These are phyloP conservation scores for Akabosia matsudoensis DNA, from an alignment of 1,140 invertebrate genomes.

Conservation along the genomic window DNA sequence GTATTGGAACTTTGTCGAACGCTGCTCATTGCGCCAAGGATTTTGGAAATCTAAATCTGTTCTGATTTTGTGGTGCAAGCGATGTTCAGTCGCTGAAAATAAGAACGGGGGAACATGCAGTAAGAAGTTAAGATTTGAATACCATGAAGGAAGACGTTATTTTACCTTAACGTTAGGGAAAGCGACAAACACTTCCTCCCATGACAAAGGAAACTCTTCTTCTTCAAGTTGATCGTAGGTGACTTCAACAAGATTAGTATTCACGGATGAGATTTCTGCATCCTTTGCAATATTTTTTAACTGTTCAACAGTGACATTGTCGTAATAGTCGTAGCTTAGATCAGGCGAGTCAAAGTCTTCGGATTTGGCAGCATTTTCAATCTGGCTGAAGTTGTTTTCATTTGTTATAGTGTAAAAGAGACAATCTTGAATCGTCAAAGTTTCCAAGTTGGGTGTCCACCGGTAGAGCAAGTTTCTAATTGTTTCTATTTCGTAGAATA, in stretches of 20 bases:
- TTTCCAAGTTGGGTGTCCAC: conserved; percentile 30
- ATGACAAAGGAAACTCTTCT: conserved; percentile 30
- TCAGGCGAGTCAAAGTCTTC: conserved; percentile 30
- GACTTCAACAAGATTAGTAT: conserved; percentile 12
- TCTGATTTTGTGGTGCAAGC: conserved; percentile 17
- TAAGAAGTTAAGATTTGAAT: not conserved
- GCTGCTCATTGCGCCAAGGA: not conserved
- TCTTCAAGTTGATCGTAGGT: conserved; percentile 32
- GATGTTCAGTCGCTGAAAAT: conserved; percentile 18
- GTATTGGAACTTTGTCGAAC: not conserved
- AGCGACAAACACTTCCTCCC: conserved; percentile 31
- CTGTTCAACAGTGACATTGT: conserved; percentile 32
- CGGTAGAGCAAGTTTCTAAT: conserved; percentile 30
- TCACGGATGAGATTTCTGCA: not conserved
- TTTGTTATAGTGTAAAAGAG: conserved; percentile 31
- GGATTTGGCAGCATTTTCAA: not conserved
- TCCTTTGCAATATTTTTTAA: conserved; percentile 25
- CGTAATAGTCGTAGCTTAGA: conserved; percentile 29
- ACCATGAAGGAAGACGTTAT: no score
- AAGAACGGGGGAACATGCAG: no score
- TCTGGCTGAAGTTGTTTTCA: conserved; percentile 12
- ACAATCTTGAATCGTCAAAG: conserved; percentile 30
- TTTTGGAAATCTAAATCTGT: not conserved
- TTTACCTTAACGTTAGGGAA: conserved; percentile 33
- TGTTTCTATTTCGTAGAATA: conserved; percentile 31